Conservation (phyloP, 2,797 vertebrate species). For the Thalassophryne amazonica region DNA sequence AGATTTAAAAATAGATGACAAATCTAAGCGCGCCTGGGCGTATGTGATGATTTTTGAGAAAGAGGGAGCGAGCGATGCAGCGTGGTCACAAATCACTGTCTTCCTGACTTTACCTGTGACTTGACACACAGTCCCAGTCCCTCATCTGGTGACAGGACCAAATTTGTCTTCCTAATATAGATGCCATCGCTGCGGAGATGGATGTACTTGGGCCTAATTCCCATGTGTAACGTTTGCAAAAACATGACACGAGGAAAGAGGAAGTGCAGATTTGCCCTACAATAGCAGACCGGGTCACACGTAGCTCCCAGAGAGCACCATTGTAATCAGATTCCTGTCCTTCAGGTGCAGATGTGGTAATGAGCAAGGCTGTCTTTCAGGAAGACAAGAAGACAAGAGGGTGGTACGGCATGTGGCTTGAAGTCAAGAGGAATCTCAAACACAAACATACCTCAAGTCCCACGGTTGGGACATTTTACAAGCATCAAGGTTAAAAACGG, state of each 20-base stretch:
- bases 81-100: slow-evolving; percentile 69
- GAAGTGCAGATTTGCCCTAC: slow-evolving; percentile 59
- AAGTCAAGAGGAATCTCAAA: too few species aligned
- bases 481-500: too few species aligned
- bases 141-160: slow-evolving; percentile 69
- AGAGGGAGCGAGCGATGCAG: slow-evolving; percentile 20
- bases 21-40: slow-evolving; percentile 27
- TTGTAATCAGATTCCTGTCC: slow-evolving; percentile 65
- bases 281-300: slow-evolving; percentile 56
- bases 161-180: slow-evolving; percentile 80
- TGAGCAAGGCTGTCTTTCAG: slow-evolving; percentile 3
- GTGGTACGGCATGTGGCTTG: too few species aligned
- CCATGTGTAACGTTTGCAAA: slow-evolving; percentile 70
- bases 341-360: slow-evolving; percentile 47
- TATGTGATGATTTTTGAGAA: slow-evolving; percentile 22
- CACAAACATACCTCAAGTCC: too few species aligned
- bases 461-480: too few species aligned
- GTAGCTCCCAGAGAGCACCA: slow-evolving; percentile 35
- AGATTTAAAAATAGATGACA: slow-evolving; percentile 56
- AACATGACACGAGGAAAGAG: slow-evolving; percentile 62
- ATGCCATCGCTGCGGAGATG: slow-evolving; percentile 69
- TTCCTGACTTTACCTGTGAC: slow-evolving; percentile 66
- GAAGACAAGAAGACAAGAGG: neutral
- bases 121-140: slow-evolving; percentile 73
- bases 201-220: slow-evolving; percentile 61